Conservation (phyloP, 2,797 vertebrate species). For the Ciconia nigra region DNA sequence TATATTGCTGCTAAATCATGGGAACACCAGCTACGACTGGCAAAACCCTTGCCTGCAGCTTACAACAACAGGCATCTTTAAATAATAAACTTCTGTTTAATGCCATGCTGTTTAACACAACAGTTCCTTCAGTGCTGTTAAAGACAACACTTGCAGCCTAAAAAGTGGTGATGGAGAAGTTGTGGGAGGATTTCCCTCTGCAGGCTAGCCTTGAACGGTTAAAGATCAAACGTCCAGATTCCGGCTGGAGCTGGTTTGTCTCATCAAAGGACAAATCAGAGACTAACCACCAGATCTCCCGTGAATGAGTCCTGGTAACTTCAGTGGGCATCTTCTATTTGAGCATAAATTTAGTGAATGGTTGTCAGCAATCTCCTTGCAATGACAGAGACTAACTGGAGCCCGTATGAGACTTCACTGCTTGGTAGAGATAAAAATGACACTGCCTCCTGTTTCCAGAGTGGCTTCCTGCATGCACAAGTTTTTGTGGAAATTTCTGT, state of each 20-base stretch:
- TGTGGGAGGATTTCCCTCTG: neutral
- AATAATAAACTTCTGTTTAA: constrained; percentile 2
- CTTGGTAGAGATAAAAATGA: neutral
- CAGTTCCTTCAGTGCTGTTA: neutral
- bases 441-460: neutral
- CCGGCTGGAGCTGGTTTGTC: neutral
- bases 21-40: neutral
- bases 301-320: neutral
- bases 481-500: neutral
- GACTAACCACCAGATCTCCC: neutral
- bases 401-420: neutral
- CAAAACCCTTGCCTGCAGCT: neutral
- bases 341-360: neutral
- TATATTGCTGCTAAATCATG: neutral
- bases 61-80: neutral
- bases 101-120: neutral
- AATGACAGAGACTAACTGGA: neutral
- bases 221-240: neutral
- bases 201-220: neutral
- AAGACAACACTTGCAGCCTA: neutral
- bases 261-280: neutral
- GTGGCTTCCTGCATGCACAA: neutral
- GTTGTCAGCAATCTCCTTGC: neutral
- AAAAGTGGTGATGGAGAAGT: neutral
- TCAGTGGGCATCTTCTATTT: neutral